These are phyloP conservation scores for Mesorhabditis belari DNA, from an alignment of 2,888 invertebrate genomes.

Conservation along the genomic window DNA sequence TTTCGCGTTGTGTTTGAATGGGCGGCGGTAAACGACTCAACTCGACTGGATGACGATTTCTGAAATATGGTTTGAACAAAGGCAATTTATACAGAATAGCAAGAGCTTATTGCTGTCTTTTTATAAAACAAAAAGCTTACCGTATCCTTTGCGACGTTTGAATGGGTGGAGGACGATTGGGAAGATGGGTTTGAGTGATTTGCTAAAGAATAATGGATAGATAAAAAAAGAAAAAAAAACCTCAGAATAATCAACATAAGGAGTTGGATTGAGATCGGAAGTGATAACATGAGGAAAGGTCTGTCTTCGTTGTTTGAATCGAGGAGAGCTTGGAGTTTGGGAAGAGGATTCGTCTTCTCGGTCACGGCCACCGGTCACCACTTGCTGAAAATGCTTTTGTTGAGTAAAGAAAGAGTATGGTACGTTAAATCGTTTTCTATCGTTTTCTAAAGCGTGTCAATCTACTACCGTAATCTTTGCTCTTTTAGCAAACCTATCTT, in stretches of 20 bases:
- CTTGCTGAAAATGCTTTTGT: not conserved
- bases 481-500: too few relatives aligned
- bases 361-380: not conserved
- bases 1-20: not conserved
- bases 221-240: not conserved
- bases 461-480: too few relatives aligned
- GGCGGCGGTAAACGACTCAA: not conserved
- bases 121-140: not conserved
- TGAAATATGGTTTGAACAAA: too few relatives aligned
- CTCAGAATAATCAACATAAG: not conserved
- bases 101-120: too few relatives aligned
- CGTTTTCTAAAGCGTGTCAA: too few relatives aligned
- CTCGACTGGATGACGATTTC: not conserved
- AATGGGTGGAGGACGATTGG: not conserved
- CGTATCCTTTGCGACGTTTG: not conserved
- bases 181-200: not conserved
- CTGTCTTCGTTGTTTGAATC: not conserved
- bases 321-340: not conserved
- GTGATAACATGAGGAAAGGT: not conserved
- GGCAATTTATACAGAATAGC: too few relatives aligned
- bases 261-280: not conserved
- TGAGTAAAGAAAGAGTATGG: too few relatives aligned
- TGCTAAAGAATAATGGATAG: not conserved
- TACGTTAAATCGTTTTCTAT: too few relatives aligned
- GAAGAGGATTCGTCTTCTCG: too few relatives aligned